phyloP scores from a whole-genome alignment of 1,140 invertebrate genomes.

The Platorchestia sp. region DNA sequence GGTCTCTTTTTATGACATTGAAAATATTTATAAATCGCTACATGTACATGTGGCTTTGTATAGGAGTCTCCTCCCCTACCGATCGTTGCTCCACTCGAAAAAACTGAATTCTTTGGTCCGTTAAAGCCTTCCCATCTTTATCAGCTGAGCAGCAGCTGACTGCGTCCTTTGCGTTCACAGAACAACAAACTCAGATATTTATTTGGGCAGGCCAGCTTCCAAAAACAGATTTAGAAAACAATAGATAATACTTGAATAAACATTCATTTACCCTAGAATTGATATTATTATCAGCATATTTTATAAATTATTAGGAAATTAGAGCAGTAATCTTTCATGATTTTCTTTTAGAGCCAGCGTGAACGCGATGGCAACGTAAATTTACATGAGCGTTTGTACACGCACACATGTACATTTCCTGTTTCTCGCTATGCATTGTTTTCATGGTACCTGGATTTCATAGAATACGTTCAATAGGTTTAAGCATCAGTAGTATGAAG shows the following conservation, averaged over 20 bases:
- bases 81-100: background rate
- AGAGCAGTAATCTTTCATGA: background rate
- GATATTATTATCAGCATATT: too few species aligned
- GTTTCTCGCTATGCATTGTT: background rate
- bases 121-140: background rate
- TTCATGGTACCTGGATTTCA: background rate
- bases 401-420: background rate
- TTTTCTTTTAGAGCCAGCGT: background rate
- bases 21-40: background rate
- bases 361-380: background rate
- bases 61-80: background rate
- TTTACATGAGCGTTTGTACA: background rate
- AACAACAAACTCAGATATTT: background rate
- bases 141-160: conserved; percentile 4
- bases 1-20: background rate
- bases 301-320: background rate
- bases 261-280: too few species aligned
- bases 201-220: background rate
- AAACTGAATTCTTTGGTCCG: background rate
- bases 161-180: background rate
- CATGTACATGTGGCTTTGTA: background rate
- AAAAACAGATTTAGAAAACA: background rate
- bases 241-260: too few species aligned
- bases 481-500: background rate
- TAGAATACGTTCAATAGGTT: background rate